Base-by-base conservation (phyloP, 1,140 invertebrate species). In the Chironomus tepperi region DNA sequence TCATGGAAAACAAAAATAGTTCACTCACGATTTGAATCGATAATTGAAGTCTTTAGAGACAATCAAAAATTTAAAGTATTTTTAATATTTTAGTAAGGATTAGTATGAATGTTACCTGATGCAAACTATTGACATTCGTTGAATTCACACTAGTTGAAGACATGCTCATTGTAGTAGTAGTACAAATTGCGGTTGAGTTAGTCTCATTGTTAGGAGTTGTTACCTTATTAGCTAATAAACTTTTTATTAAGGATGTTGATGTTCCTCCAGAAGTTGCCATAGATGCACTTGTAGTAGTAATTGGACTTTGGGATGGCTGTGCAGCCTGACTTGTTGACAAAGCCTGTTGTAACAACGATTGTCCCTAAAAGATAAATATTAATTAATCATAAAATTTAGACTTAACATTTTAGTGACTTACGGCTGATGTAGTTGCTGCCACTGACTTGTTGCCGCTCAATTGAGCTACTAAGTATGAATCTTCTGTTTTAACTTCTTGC, bases 171-270 rank as follows among this genome's bases (percentile, higher is more conserved):
- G 81, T 80, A 81, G 81, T 76, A 42, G 76, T 75, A 73, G 64
- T 73, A 34, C 42, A 42, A 73, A 19, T 79, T 73, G 80, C 77
- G 76, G 78, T 79, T 80, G 76, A 81, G 79, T 81, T 80, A 84
- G 81, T 77, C 80, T 83, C 77, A 80, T 81, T 78, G 81, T 82
- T 75, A 79, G 83, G 83, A 84, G 85, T 78, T 85, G 87, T 89
- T 85, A 95, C 90, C 87, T 94, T 95, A 82, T 89, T 93, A 77
- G 92, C 93, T 83, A 95, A 83, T 74, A 95, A 86, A 84, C 89
- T 93, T 84, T 94, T 94, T 79, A 95, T 93, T 78, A 94, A 86
- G 75, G 91, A 91, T 77, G 77, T 78, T 76, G 76, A 76, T 47
- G 76, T 77, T 57, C 82, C 82, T 21, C 83, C 82, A 74, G 84